These are phyloP conservation scores for Spicauda simplicius DNA, from an alignment of 2,888 invertebrate genomes.

Conservation along the genomic window DNA sequence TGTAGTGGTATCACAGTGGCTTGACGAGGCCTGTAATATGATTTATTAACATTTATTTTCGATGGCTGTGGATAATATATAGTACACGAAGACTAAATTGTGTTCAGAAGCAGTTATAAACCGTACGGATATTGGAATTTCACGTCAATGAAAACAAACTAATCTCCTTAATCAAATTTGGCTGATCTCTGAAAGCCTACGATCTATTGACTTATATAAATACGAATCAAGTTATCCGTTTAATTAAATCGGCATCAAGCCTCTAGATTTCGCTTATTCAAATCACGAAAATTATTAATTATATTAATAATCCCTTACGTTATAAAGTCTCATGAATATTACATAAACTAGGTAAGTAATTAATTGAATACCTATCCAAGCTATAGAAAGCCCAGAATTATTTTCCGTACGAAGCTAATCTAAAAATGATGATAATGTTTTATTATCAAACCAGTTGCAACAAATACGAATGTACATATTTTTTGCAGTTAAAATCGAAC, in stretches of 20 bases:
- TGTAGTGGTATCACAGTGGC: too few species aligned
- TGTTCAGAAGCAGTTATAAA: neutral
- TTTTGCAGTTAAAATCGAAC: too few species aligned
- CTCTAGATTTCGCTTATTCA: neutral
- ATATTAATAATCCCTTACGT: neutral
- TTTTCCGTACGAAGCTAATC: too few species aligned
- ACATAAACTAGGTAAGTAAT: neutral
- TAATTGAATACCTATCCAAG: too few species aligned
- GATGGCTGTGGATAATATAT: too few species aligned
- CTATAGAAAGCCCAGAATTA: too few species aligned
- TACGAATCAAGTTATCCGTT: slow-evolving; percentile 2
- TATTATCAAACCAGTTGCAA: too few species aligned
- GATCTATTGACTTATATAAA: neutral
- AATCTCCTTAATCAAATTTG: slow-evolving; percentile 12
- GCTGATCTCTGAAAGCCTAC: slow-evolving; percentile 8
- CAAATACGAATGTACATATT: too few species aligned
- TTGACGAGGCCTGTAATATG: too few species aligned
- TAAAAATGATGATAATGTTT: too few species aligned
- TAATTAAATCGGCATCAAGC: neutral
- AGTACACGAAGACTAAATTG: too few species aligned
- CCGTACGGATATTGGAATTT: neutral
- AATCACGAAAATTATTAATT: neutral
- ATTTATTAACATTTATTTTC: too few species aligned
- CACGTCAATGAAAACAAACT: slow-evolving; percentile 1
- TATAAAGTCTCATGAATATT: neutral